Conservation (phyloP, 1,140 invertebrate genomes). For the Drosophila burlai region DNA sequence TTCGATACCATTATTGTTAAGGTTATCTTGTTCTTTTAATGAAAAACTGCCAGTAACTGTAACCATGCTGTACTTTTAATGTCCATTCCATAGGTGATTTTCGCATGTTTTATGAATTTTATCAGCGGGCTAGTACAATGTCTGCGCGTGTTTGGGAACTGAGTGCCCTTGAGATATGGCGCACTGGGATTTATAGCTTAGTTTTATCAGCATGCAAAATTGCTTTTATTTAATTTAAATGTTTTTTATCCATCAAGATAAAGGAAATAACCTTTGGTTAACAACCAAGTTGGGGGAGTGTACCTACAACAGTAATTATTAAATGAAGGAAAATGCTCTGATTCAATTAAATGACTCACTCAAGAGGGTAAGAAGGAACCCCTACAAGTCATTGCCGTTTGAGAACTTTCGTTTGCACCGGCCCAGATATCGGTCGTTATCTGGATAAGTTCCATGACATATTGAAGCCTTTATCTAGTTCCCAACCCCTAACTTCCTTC, state of each 20-base stretch:
- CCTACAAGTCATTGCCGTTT: neutral
- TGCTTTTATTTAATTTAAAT: neutral
- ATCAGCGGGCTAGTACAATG: slow-evolving; percentile 1
- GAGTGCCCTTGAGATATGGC: neutral
- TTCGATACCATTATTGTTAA: too few species aligned
- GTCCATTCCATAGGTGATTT: neutral
- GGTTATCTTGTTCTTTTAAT: neutral
- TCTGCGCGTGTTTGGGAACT: slow-evolving; percentile 22
- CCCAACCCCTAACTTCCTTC: slow-evolving; percentile 11
- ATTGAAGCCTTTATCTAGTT: slow-evolving; percentile 27
- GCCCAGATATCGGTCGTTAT: slow-evolving; percentile 2
- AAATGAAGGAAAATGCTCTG: neutral
- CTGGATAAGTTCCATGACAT: slow-evolving; percentile 2
- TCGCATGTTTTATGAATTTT: slow-evolving; percentile 6
- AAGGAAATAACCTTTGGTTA: neutral
- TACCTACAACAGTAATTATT: neutral
- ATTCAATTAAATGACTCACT: slow-evolving; percentile 12
- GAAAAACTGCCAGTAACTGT: neutral
- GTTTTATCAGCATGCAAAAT: slow-evolving; percentile 18
- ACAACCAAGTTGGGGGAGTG: neutral
- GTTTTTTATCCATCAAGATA: neutral
- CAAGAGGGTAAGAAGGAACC: neutral
- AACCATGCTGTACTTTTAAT: neutral
- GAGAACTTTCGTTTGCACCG: slow-evolving; percentile 6
- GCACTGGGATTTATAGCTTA: slow-evolving; percentile 1